Conservation (phyloP, 2,888 invertebrate species). For the Hyalella azteca region DNA sequence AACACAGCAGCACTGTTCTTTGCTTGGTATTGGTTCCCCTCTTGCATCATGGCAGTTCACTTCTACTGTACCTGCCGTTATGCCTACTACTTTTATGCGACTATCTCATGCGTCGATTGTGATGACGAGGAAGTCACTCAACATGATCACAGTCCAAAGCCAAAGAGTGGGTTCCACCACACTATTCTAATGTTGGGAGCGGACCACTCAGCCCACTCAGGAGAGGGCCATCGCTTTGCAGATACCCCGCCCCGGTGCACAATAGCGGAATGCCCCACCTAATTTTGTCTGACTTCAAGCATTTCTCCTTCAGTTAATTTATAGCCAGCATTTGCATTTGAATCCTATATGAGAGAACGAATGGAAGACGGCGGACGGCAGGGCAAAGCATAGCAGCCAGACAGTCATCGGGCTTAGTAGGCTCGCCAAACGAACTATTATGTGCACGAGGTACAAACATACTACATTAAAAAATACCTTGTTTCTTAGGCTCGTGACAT, state of each 20-base stretch:
- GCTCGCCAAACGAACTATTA: not conserved
- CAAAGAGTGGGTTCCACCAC: too few species aligned
- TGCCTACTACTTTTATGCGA: too few species aligned
- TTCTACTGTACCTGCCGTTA: too few species aligned
- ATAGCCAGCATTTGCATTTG: slow-evolving; percentile 37
- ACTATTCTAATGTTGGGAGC: too few species aligned
- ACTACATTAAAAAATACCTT: not conserved
- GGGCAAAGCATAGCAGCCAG: not conserved
- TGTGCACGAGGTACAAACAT: not conserved
- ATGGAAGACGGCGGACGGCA: not conserved
- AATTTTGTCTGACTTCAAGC: slow-evolving; percentile 37
- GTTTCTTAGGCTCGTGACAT: not conserved
- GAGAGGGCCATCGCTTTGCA: not conserved
- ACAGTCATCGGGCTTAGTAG: not conserved
- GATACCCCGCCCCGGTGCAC: slow-evolving; percentile 17
- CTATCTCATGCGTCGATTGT: too few species aligned
- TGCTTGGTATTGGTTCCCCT: too few species aligned
- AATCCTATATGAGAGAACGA: slow-evolving; percentile 37
- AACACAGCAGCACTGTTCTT: too few species aligned
- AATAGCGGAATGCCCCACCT: slow-evolving; percentile 36
- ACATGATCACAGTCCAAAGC: too few species aligned
- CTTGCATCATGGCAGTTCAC: too few species aligned
- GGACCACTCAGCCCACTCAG: not conserved
- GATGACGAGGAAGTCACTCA: too few species aligned
- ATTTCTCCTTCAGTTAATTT: slow-evolving; percentile 35